Evolutionary conservation across 1,140 invertebrate genomes (phyloP).

Genomic region (Drosophila takahashii): DNA sequence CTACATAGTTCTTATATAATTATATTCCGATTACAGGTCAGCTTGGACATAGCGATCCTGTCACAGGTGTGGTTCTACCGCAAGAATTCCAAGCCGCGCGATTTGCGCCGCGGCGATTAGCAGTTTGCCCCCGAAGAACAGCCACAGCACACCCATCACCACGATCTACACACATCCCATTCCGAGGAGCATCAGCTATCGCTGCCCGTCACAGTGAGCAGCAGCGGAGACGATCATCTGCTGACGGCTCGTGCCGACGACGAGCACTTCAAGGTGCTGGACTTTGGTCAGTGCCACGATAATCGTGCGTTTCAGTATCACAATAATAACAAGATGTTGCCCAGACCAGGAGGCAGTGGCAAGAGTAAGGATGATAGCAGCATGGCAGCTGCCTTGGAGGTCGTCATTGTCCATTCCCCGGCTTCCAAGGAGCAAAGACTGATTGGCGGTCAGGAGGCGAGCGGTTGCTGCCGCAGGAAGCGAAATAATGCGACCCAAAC

Average conservation of each 20-base stretch:
- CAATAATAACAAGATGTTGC: constrained; percentile 72
- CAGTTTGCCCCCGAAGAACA: constrained; percentile 86
- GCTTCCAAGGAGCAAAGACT: constrained; percentile 27
- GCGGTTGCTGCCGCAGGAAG: constrained; percentile 61
- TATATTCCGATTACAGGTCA: constrained; percentile 59
- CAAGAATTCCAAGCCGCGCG: constrained; percentile 87
- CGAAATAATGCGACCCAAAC: constrained; percentile 82
- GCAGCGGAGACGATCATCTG: constrained; percentile 79
- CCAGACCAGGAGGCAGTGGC: constrained; percentile 65
- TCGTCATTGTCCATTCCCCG: constrained; percentile 67
- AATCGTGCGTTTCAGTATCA: constrained; percentile 82
- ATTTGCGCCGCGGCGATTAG: constrained; percentile 88
- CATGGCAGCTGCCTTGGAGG: constrained; percentile 53
- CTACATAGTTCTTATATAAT: neutral
- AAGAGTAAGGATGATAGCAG: constrained; percentile 57
- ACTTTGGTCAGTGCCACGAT: constrained; percentile 78
- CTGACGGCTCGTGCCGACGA: constrained; percentile 76
- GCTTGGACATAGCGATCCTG: constrained; percentile 85
- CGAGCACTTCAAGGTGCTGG: constrained; percentile 66
- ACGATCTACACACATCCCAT: constrained; percentile 63
- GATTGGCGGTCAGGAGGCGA: constrained; percentile 27
- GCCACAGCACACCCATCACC: constrained; percentile 59
- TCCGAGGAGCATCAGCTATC: constrained; percentile 78
- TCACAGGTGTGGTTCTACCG: constrained; percentile 88
- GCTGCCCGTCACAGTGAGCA: constrained; percentile 68